Conservation (phyloP, 2,113 vertebrate genomes). For the Sinocyclocheilus grahami region DNA sequence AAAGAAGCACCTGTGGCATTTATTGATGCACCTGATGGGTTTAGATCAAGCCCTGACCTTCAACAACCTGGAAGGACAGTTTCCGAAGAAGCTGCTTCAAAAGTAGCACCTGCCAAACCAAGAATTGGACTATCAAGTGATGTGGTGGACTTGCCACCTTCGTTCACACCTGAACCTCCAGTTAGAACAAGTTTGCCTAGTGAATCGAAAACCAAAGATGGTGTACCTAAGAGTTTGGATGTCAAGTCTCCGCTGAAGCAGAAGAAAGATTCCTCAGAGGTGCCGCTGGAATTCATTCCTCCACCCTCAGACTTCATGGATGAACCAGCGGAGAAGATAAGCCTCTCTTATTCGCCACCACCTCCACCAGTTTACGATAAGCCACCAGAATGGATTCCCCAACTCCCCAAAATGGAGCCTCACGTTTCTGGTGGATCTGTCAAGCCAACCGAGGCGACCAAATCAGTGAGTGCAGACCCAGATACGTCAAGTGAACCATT, state of each 20-base stretch:
- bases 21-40: conserved; percentile 6
- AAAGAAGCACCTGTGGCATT: conserved; percentile 11
- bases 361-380: background rate
- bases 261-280: conserved; percentile 31
- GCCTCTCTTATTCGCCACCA: background rate
- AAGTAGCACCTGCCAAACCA: background rate
- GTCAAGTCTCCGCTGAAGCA: background rate
- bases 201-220: conserved; percentile 23
- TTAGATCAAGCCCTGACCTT: conserved; percentile 36
- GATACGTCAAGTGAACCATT: background rate
- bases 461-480: background rate
- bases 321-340: conserved; percentile 39
- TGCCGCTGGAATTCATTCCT: conserved; percentile 64
- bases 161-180: conserved; percentile 55
- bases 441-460: background rate
- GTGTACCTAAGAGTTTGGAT: background rate
- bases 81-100: background rate
- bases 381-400: conserved; percentile 9
- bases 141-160: conserved; percentile 37
- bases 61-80: background rate
- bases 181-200: background rate
- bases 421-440: conserved; percentile 3
- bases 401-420: background rate
- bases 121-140: background rate
- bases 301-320: conserved; percentile 80